Evolutionary conservation across 2,113 vertebrate species (phyloP).

Genomic region (Tringa solitaria): DNA sequence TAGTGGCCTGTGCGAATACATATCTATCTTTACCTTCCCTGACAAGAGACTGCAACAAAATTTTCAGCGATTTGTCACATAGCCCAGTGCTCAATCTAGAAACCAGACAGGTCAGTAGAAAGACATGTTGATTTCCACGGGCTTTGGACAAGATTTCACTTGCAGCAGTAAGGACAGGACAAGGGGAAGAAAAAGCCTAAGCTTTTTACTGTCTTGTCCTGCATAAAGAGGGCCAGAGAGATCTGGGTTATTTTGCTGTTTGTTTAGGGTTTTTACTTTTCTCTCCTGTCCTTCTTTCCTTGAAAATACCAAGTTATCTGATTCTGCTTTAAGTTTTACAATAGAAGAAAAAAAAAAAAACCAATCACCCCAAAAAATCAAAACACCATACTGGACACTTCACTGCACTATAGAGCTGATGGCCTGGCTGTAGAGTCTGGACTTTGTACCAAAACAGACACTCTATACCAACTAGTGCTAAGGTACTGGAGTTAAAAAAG

Average conservation of each 20-base stretch:
- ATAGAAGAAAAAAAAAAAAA: not conserved
- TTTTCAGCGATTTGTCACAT: not conserved
- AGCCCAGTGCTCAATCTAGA: not conserved
- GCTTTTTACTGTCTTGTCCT: not conserved
- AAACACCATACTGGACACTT: not conserved
- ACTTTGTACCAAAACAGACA: not conserved
- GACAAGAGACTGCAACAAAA: not conserved
- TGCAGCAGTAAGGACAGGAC: not conserved
- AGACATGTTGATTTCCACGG: accelerated
- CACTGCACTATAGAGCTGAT: not conserved
- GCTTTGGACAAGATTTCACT: not conserved
- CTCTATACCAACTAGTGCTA: not conserved
- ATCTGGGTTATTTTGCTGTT: not conserved
- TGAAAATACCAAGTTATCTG: not conserved
- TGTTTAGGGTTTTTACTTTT: not conserved
- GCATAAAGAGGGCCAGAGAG: not conserved
- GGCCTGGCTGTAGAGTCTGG: not conserved
- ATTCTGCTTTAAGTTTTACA: not conserved
- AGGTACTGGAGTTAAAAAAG: not conserved
- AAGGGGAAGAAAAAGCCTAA: not conserved
- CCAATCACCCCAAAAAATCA: not conserved
- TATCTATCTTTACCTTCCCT: not conserved
- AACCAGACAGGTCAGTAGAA: not conserved
- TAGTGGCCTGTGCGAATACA: not conserved
- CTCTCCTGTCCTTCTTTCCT: not conserved